phyloP scores from a whole-genome alignment of 2,888 invertebrate species.

The Tuberolachnus salignus region DNA sequence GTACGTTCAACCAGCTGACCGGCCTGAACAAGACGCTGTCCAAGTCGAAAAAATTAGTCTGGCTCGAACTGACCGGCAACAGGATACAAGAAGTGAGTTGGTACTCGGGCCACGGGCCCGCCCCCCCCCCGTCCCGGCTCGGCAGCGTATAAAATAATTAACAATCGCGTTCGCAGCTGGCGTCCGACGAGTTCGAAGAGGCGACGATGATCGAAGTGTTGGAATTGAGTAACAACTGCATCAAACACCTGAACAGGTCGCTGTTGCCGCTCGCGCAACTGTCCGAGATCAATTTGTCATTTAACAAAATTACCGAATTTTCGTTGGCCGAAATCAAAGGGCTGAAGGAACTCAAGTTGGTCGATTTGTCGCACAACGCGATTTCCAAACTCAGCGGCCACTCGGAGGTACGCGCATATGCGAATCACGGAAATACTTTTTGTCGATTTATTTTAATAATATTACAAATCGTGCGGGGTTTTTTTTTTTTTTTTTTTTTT shows the following conservation, averaged over 20 bases:
- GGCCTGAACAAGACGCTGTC: slow-evolving; percentile 75
- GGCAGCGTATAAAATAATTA: background rate
- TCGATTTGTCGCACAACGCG: slow-evolving; percentile 79
- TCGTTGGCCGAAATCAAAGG: slow-evolving; percentile 81
- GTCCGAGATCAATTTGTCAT: slow-evolving; percentile 75
- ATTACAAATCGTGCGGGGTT: background rate
- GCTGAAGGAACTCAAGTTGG: slow-evolving; percentile 71
- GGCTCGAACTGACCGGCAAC: slow-evolving; percentile 75
- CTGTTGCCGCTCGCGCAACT: slow-evolving; percentile 73
- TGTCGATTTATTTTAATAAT: background rate
- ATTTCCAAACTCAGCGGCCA: slow-evolving; percentile 72
- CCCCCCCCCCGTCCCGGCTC: too few relatives aligned
- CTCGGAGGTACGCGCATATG: slow-evolving; percentile 67
- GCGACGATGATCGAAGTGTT: slow-evolving; percentile 73
- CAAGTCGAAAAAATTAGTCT: slow-evolving; percentile 71
- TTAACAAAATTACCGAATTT: slow-evolving; percentile 77
- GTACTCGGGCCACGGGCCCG: too few relatives aligned
- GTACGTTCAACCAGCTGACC: slow-evolving; percentile 75
- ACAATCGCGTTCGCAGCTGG: slow-evolving; percentile 65
- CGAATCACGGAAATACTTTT: background rate
- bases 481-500: too few relatives aligned
- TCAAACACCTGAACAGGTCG: slow-evolving; percentile 76
- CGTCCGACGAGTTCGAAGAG: slow-evolving; percentile 77
- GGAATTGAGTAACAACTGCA: slow-evolving; percentile 75
- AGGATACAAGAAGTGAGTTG: slow-evolving; percentile 73